Conservation (phyloP, 2,888 invertebrate genomes). For the Prenolepis imparis region DNA sequence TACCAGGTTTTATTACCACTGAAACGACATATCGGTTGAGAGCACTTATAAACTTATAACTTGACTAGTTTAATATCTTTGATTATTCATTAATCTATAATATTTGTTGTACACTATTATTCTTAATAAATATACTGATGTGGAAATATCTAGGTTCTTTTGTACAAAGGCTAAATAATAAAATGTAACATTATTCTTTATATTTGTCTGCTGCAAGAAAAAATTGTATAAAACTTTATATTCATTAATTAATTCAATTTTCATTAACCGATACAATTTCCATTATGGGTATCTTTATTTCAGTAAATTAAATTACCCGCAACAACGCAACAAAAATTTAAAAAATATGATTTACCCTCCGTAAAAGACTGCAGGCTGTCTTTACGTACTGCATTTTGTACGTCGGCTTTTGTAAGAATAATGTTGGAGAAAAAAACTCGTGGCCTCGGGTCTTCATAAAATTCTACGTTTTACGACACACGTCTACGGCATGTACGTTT, state of each 20-base stretch:
- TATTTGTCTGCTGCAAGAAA: neutral
- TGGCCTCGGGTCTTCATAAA: neutral
- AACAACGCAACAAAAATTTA: neutral
- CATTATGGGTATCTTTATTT: neutral
- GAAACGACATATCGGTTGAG: neutral
- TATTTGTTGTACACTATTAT: neutral
- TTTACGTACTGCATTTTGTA: constrained; percentile 8
- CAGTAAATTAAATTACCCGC: neutral
- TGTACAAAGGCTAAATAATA: neutral
- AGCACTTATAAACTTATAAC: neutral
- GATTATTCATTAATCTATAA: neutral
- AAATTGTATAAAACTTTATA: constrained; percentile 4
- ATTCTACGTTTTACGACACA: neutral
- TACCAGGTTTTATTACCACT: constrained; percentile 17
- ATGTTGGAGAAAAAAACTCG: constrained; percentile 13
- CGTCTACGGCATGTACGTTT: neutral
- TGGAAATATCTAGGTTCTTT: neutral
- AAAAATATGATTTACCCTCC: neutral
- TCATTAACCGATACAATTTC: neutral
- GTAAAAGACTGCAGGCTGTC: neutral
- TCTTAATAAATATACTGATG: neutral
- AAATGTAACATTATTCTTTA: neutral
- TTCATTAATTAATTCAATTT: constrained; percentile 21
- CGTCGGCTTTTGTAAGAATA: neutral
- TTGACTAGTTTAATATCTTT: neutral